Evolutionary conservation across 2,888 invertebrate species (phyloP).

Genomic region (Cryptus armator): DNA sequence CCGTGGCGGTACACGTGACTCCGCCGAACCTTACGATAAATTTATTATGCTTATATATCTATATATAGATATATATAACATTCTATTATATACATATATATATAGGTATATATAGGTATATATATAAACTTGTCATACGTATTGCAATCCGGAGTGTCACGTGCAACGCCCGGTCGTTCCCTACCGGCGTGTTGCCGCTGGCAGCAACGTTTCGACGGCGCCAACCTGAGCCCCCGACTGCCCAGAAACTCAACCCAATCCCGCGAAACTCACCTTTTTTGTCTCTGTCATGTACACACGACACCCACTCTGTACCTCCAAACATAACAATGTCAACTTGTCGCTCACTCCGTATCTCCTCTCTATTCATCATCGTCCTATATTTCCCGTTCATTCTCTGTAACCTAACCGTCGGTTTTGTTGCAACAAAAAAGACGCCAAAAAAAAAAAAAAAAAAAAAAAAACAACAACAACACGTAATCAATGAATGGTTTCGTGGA

Average conservation of each 20-base stretch:
- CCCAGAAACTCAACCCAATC: background rate
- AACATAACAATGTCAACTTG: slow-evolving; percentile 42
- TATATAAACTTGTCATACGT: slow-evolving; percentile 16
- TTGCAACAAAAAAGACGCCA: background rate
- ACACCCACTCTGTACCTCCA: slow-evolving; percentile 55
- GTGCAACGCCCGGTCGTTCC: slow-evolving; percentile 55
- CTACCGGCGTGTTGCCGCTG: slow-evolving; percentile 32
- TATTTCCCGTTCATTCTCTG: slow-evolving; percentile 8
- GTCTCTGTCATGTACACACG: slow-evolving; percentile 75
- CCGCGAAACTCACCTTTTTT: background rate
- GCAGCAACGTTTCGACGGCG: slow-evolving; percentile 47
- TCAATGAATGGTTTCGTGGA: background rate
- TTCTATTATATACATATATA: background rate
- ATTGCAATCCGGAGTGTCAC: slow-evolving; percentile 43
- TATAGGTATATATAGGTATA: slow-evolving; percentile 11
- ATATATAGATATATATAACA: slow-evolving; percentile 23
- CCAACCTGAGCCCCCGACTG: slow-evolving; percentile 27
- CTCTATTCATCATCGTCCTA: slow-evolving; percentile 3
- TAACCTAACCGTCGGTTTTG: slow-evolving; percentile 36
- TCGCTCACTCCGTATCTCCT: slow-evolving; percentile 9
- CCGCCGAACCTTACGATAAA: slow-evolving; percentile 36
- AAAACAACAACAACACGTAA: background rate
- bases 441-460: slow-evolving; percentile 5
- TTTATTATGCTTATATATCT: slow-evolving; percentile 39
- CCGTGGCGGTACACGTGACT: slow-evolving; percentile 65